Evolutionary conservation across 2,113 vertebrate genomes (phyloP).

Genomic region (Callocephalon fimbriatum): DNA sequence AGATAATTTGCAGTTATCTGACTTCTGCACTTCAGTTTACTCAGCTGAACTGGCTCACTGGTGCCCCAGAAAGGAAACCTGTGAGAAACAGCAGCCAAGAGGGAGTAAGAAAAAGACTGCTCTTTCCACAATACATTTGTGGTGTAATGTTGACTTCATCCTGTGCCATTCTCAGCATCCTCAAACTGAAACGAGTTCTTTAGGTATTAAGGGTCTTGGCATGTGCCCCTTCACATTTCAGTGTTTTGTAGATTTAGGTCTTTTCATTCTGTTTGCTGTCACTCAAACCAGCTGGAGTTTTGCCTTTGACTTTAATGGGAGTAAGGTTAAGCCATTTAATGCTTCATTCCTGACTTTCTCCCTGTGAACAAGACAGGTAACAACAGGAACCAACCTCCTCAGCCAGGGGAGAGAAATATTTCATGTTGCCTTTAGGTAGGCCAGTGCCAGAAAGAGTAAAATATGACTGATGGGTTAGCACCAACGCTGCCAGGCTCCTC

Average conservation of each 20-base stretch:
- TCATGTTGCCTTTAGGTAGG: background rate
- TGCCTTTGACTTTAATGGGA: background rate
- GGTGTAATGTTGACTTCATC: background rate
- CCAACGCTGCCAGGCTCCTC: background rate
- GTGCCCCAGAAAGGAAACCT: background rate
- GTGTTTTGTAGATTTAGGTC: background rate
- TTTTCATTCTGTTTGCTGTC: background rate
- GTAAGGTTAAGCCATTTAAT: background rate
- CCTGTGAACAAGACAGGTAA: background rate
- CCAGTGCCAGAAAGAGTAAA: background rate
- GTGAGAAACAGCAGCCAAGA: background rate
- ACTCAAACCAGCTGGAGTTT: background rate
- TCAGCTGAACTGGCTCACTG: background rate
- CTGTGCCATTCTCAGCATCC: background rate
- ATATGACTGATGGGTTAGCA: background rate
- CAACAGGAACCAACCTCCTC: background rate
- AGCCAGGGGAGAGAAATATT: background rate
- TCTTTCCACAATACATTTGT: background rate
- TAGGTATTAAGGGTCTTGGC: background rate
- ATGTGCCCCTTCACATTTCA: rapidly evolving
- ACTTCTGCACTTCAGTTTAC: background rate
- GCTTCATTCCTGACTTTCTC: background rate
- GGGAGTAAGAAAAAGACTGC: background rate
- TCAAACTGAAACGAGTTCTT: background rate
- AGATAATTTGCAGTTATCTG: background rate